Evolutionary conservation across 1,140 invertebrate genomes (phyloP).

Genomic region (Neotoxoptera formosana): DNA sequence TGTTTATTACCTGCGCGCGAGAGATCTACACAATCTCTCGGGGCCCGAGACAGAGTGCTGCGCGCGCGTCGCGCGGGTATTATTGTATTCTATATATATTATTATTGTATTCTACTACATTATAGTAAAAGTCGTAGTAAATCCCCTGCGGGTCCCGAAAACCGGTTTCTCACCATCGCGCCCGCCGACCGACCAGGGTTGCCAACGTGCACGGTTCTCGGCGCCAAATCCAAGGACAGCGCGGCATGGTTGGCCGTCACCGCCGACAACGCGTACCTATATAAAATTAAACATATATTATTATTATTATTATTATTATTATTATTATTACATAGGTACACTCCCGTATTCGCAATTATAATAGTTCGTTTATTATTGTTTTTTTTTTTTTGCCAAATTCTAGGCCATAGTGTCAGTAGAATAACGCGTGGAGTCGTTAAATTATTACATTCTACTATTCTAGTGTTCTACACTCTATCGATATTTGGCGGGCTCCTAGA

Average conservation of each 20-base stretch:
- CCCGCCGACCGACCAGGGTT: conserved; percentile 35
- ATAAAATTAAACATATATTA: too few species aligned
- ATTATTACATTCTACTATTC: not conserved
- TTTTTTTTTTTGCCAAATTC: conserved; percentile 21
- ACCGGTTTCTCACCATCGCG: conserved; percentile 33
- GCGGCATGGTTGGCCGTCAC: not conserved
- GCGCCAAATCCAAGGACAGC: conserved; percentile 54
- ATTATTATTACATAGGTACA: not conserved
- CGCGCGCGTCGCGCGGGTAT: not conserved
- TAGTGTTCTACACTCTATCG: not conserved
- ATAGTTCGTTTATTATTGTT: not conserved
- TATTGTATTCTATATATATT: not conserved
- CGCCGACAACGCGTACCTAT: too few species aligned
- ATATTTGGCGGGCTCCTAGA: not conserved
- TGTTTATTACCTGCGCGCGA: conserved; percentile 28
- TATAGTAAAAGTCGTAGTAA: conserved; percentile 58
- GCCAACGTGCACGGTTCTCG: conserved; percentile 47
- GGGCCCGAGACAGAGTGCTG: not conserved
- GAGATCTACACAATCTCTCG: conserved; percentile 11
- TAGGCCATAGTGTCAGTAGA: conserved; percentile 31
- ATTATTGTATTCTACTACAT: not conserved
- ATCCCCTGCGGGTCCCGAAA: conserved; percentile 51
- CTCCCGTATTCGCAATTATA: not conserved
- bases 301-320: too few species aligned
- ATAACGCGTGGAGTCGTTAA: not conserved